A percentile compares a stretch with the other conserved stretches of the same genome.
Conservation (phyloP, 2,888 invertebrate species). For the Archips xylosteana region DNA sequence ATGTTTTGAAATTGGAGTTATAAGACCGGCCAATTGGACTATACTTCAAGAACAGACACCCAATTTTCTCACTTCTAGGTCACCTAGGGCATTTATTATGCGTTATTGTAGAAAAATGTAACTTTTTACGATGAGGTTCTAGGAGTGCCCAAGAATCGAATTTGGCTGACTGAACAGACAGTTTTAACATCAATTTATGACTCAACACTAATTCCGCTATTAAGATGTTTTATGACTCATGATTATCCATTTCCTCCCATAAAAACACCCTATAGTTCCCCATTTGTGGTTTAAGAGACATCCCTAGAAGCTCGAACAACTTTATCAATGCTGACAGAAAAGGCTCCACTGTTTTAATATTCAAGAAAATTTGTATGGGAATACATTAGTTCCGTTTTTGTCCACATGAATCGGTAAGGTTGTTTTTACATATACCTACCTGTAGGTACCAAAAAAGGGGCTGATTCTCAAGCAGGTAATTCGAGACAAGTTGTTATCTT, state of each 20-base stretch:
- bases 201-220: conserved; percentile 36
- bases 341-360: background rate
- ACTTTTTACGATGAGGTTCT: too few species aligned
- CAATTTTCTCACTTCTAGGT: too few species aligned
- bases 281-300: conserved; percentile 37
- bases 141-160: too few species aligned
- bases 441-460: conserved; percentile 33
- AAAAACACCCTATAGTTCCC: conserved; percentile 22
- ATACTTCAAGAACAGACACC: too few species aligned
- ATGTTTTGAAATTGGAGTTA: too few species aligned
- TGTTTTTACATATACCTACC: conserved; percentile 35
- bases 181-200: conserved; percentile 5
- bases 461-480: conserved; percentile 32
- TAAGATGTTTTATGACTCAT: conserved; percentile 38
- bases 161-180: background rate
- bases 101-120: too few species aligned
- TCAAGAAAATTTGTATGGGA: background rate
- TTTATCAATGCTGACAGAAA: conserved; percentile 20
- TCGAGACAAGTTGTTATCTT: conserved; percentile 36
- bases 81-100: too few species aligned
- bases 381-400: conserved; percentile 16
- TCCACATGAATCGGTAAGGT: conserved; percentile 23
- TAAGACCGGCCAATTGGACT: too few species aligned
- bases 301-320: conserved; percentile 27
- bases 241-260: conserved; percentile 37